Conservation (phyloP, 2,113 vertebrate genomes). For the Recurvirostra avosetta region DNA sequence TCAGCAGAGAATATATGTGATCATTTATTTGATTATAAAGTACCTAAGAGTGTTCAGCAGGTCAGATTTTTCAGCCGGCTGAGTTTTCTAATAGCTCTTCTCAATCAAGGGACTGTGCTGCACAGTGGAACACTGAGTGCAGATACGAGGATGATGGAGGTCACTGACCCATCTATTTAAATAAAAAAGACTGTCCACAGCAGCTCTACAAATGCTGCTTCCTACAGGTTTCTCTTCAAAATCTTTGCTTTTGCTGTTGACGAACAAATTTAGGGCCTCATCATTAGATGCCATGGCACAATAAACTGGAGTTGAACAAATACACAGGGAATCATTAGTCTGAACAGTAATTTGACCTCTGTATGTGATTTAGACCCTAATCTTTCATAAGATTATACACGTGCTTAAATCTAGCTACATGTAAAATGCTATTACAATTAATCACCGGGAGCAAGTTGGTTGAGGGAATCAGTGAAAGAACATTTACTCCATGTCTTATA, state of each 20-base stretch:
- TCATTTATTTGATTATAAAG: constrained; percentile 71
- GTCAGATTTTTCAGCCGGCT: constrained; percentile 50
- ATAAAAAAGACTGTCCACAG: background rate
- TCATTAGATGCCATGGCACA: background rate
- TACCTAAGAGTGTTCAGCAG: constrained; percentile 51
- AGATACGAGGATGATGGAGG: constrained; percentile 31
- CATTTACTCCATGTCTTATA: background rate
- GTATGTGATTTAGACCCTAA: background rate
- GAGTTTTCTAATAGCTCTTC: constrained; percentile 62
- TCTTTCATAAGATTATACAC: background rate
- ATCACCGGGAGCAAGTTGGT: background rate
- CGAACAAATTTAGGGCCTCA: background rate
- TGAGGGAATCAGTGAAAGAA: background rate
- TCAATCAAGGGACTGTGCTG: constrained; percentile 57
- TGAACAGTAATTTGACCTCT: background rate
- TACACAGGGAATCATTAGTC: background rate
- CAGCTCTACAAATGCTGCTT: background rate
- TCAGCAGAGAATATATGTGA: constrained; percentile 52
- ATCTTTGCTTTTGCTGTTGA: background rate
- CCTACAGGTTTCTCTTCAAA: background rate
- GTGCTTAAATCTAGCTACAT: background rate
- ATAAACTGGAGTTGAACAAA: background rate
- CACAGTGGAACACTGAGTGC: constrained; percentile 20
- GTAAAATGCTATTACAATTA: constrained; percentile 9
- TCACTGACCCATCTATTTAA: constrained; percentile 44